Evolutionary conservation across 2,888 invertebrate species (phyloP), one percentile per base, ranked within the genome.

Genomic region (Amphipyra tragopoginis): DNA sequence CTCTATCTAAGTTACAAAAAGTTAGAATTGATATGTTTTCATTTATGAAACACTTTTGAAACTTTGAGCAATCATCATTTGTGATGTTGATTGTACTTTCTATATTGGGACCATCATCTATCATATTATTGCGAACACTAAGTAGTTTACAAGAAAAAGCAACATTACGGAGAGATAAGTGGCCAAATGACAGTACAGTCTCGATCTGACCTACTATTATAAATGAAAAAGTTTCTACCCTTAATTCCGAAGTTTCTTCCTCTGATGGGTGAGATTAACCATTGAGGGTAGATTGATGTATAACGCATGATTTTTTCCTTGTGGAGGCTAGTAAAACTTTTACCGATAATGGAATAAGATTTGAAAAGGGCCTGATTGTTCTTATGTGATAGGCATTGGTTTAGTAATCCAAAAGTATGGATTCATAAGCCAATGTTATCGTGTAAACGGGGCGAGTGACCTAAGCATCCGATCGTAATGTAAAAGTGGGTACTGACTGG

Each of bases 171-270:
- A 49, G 65, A 76, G 70, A 72, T 70, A 73, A 71, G 62, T 68
- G 53, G 21, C 13, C 8, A 56, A 47, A 56, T 56, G 52, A 43
- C 39, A 53, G 61, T 61, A 72, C 39, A 47, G 45, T 48, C 43
- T 9, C 13, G 40, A 51, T 54, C 52, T 48, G 68, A 72, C 70
- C 73, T 65, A 56, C 42, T 60, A 60, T 59, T 42, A 65, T 75
- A 75, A 75, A 72, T 69, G 59, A 74, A 70, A 75, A 70, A 72
- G 65, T 74, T 72, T 38, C 15, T 50, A 40, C 50, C 55, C 55
- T 65, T 74, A 74, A 59, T 64, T 15, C 39, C 33, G 44, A 72
- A 70, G 42, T 72, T 71, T 47, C n/a, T 11, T 39, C 39, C 36
- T 29, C 7, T 5, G 47, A 55, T 52, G 14, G 7, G 21, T 39